Evolutionary conservation across 30 jellyfish, hydroid and myxozoan genomes (phyloP).

Genomic region (Haliclystus octoradiatus): DNA sequence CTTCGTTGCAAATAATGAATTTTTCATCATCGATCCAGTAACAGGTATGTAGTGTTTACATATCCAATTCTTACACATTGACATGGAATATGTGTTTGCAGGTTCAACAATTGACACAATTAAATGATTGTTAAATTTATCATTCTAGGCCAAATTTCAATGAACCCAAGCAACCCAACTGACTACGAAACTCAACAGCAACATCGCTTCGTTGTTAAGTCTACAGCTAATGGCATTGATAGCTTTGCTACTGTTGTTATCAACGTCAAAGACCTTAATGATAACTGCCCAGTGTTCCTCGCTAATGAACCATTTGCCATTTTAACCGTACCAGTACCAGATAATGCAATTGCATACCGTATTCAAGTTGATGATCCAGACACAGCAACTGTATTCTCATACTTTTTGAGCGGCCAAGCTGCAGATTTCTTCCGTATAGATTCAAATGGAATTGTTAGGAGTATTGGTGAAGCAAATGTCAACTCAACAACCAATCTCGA

Average conservation of each 20-base stretch:
- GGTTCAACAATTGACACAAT: too few relatives aligned
- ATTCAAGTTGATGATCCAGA: too few relatives aligned
- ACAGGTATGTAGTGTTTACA: too few relatives aligned
- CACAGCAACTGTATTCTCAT: constrained; percentile 9
- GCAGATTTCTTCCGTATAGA: too few relatives aligned
- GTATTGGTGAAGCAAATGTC: too few relatives aligned
- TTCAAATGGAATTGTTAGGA: too few relatives aligned
- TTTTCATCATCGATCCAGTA: not conserved
- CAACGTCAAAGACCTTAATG: constrained; percentile 36
- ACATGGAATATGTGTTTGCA: too few relatives aligned
- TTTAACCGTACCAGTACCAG: constrained; percentile 49
- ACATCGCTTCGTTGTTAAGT: constrained; percentile 44
- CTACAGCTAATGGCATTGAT: constrained; percentile 31
- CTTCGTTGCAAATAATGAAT: not conserved
- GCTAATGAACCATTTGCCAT: constrained; percentile 19
- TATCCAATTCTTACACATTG: too few relatives aligned
- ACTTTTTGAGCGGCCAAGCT: too few relatives aligned
- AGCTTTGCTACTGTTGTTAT: constrained; percentile 43
- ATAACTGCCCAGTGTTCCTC: constrained; percentile 33
- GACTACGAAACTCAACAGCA: constrained; percentile 34
- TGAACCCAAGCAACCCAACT: constrained; percentile 22
- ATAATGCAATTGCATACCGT: too few relatives aligned
- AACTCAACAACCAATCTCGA: too few relatives aligned
- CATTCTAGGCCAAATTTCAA: constrained; percentile 32
- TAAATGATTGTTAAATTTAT: too few relatives aligned